These are phyloP conservation scores for Steinernema carpocapsae DNA, from an alignment of 2,888 invertebrate genomes.

Conservation along the genomic window DNA sequence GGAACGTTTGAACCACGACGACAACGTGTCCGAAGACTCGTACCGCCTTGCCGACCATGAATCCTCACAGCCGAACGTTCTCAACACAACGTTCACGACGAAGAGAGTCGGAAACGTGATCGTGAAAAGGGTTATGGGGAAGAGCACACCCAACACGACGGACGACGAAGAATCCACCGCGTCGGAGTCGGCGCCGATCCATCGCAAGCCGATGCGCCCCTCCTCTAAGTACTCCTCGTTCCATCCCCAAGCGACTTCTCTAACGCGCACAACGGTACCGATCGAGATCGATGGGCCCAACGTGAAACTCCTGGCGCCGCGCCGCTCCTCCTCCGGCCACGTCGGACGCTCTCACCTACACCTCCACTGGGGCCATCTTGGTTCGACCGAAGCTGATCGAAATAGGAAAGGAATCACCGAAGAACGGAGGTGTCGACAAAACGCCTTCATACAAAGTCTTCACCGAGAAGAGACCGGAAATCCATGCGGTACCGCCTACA, in stretches of 20 bases:
- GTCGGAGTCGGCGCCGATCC: constrained; percentile 5
- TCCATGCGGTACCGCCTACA: not conserved
- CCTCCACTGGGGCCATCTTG: constrained; percentile 5
- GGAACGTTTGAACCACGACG: constrained; percentile 52
- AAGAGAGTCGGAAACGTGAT: constrained; percentile 62
- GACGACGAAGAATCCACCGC: constrained; percentile 50
- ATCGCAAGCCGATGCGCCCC: constrained; percentile 20
- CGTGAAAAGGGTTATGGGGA: constrained; percentile 59
- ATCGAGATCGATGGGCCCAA: constrained; percentile 65
- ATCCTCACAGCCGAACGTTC: constrained; percentile 52
- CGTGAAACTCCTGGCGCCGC: constrained; percentile 47
- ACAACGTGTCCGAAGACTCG: constrained; percentile 65
- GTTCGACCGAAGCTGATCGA: constrained; percentile 22
- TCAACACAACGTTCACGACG: constrained; percentile 61
- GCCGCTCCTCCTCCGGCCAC: not conserved
- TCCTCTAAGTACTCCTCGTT: constrained; percentile 40
- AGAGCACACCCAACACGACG: constrained; percentile 49
- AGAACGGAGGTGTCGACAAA: not conserved
- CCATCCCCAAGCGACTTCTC: constrained; percentile 42
- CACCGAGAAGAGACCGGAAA: constrained; percentile 11
- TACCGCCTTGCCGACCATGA: constrained; percentile 63
- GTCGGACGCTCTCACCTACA: not conserved
- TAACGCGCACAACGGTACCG: constrained; percentile 50
- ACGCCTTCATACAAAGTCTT: not conserved
- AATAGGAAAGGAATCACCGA: constrained; percentile 24